A percentile compares a stretch with the other conserved stretches of the same genome.
These are phyloP conservation scores for Prionailurus viverrinus DNA, from an alignment of 2,113 vertebrate species.

Conservation along the genomic window DNA sequence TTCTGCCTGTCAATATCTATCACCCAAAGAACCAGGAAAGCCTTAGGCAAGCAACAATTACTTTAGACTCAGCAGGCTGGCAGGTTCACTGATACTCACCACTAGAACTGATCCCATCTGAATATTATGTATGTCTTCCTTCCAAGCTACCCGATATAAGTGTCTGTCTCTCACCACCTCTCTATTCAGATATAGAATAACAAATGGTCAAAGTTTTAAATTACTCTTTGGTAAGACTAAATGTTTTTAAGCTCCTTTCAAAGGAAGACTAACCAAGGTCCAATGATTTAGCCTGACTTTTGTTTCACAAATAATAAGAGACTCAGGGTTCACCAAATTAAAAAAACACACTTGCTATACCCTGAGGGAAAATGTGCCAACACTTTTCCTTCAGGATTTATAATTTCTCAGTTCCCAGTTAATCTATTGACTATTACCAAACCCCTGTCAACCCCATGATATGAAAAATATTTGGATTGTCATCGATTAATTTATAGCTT, in stretches of 20 bases:
- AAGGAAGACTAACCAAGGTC: not conserved
- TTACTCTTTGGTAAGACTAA: slow-evolving; percentile 17
- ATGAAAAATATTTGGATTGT: not conserved
- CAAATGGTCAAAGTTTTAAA: slow-evolving; percentile 50
- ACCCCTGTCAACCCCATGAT: not conserved
- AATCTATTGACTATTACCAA: not conserved
- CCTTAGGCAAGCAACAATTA: slow-evolving; percentile 75
- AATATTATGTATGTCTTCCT: slow-evolving; percentile 60
- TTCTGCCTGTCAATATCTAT: slow-evolving; percentile 79
- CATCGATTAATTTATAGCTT: not conserved
- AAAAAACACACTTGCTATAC: not conserved
- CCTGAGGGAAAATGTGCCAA: not conserved
- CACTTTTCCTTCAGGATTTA: not conserved
- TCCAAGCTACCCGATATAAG: slow-evolving; percentile 50
- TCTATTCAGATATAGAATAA: slow-evolving; percentile 32
- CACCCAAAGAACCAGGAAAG: slow-evolving; percentile 72
- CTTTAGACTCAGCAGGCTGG: slow-evolving; percentile 77
- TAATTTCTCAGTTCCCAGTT: not conserved
- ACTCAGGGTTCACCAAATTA: not conserved
- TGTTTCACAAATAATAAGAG: not conserved
- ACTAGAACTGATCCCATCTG: not conserved
- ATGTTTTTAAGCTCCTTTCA: not conserved
- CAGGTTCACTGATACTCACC: slow-evolving; percentile 30
- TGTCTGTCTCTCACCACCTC: slow-evolving; percentile 55
- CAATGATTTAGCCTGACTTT: not conserved